Evolutionary conservation across 1,140 invertebrate species (phyloP).

Genomic region (Rhopalosiphum maidis): DNA sequence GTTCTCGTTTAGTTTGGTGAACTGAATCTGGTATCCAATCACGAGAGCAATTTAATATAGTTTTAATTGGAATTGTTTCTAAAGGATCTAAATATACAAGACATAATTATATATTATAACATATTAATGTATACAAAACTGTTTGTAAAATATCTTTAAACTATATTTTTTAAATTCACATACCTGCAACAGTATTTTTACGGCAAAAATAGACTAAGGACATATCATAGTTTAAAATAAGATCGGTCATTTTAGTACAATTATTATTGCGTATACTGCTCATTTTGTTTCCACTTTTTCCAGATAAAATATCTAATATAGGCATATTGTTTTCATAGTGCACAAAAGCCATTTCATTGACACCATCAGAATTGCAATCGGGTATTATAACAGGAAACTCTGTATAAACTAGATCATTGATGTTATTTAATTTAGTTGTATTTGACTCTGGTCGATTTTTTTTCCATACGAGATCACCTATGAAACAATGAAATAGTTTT

Average conservation of each 20-base stretch:
- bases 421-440: slow-evolving; percentile 31
- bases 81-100: background rate
- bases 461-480: slow-evolving; percentile 39
- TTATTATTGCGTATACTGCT: slow-evolving; percentile 23
- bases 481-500: background rate
- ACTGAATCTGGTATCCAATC: slow-evolving; percentile 45
- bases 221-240: slow-evolving; percentile 36
- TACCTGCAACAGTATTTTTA: background rate
- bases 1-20: slow-evolving; percentile 16
- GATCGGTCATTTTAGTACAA: slow-evolving; percentile 48
- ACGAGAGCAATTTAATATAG: slow-evolving; percentile 33
- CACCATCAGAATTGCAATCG: slow-evolving; percentile 36
- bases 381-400: slow-evolving; percentile 51
- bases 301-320: slow-evolving; percentile 24
- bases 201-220: slow-evolving; percentile 35
- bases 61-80: slow-evolving; percentile 27
- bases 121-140: background rate
- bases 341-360: slow-evolving; percentile 48
- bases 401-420: slow-evolving; percentile 14
- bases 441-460: slow-evolving; percentile 2
- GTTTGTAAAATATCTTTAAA: background rate
- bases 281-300: slow-evolving; percentile 32
- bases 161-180: background rate
- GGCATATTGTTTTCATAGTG: slow-evolving; percentile 40
- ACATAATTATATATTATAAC: background rate